Evolutionary conservation across 2,888 invertebrate species (phyloP).

Genomic region (Asteroscopus sphinx): DNA sequence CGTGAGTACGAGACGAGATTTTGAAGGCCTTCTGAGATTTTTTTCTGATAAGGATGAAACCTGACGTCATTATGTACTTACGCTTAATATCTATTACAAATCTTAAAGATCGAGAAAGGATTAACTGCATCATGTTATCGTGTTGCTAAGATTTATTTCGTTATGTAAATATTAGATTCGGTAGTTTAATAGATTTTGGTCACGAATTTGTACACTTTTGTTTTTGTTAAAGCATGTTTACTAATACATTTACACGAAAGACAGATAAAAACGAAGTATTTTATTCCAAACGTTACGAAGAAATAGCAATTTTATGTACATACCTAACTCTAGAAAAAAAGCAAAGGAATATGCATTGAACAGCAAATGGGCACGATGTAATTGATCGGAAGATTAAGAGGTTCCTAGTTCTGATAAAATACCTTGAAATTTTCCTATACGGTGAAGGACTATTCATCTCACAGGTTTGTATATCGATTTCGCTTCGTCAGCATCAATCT

Average conservation of each 20-base stretch:
- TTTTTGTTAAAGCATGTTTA: not conserved
- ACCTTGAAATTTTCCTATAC: slow-evolving; percentile 27
- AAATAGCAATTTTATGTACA: no score
- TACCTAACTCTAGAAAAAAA: no score
- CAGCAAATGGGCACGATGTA: slow-evolving; percentile 14
- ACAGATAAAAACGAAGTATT: no score
- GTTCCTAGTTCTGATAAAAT: slow-evolving; percentile 11
- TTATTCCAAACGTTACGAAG: no score
- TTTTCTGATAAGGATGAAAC: slow-evolving; percentile 34
- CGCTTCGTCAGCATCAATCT: slow-evolving; percentile 52
- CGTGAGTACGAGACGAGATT: slow-evolving; percentile 54
- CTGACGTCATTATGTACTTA: slow-evolving; percentile 39
- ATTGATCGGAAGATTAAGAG: slow-evolving; percentile 23
- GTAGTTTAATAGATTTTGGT: slow-evolving; percentile 30
- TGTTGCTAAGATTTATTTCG: slow-evolving; percentile 17
- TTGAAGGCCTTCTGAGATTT: slow-evolving; percentile 48
- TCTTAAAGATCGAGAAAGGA: slow-evolving; percentile 9
- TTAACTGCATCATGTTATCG: slow-evolving; percentile 10
- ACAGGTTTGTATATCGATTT: slow-evolving; percentile 28
- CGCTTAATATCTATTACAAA: slow-evolving; percentile 25
- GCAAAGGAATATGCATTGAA: not conserved
- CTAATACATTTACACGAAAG: no score
- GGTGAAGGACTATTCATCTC: slow-evolving; percentile 26
- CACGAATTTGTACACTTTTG: slow-evolving; percentile 32
- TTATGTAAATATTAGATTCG: slow-evolving; percentile 20